Conservation (phyloP, 2,113 vertebrate species). For the Ptilonorhynchus violaceus region DNA sequence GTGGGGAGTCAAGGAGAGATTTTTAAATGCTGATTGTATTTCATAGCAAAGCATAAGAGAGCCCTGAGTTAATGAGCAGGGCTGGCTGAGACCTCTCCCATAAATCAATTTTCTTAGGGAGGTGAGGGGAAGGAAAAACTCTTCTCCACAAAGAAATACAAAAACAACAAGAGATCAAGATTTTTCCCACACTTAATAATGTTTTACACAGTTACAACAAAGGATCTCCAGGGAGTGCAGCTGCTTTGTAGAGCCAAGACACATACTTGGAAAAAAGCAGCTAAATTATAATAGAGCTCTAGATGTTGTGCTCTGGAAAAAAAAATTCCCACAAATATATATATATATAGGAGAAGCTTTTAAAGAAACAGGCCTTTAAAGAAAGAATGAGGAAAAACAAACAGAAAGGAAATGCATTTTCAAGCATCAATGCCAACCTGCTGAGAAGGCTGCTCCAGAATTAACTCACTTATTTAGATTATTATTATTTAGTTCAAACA, state of each 20-base stretch:
- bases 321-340: not conserved
- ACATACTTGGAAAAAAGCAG: not conserved
- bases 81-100: not conserved
- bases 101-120: not conserved
- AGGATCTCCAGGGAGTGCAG: not conserved
- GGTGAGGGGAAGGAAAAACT: not conserved
- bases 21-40: not conserved
- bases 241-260: slow-evolving; percentile 8
- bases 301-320: not conserved
- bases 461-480: not conserved
- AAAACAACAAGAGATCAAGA: not conserved
- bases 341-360: not conserved
- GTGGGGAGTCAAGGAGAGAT: not conserved
- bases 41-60: not conserved
- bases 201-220: not conserved
- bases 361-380: not conserved
- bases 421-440: not conserved
- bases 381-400: not conserved
- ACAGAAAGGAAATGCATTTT: slow-evolving; percentile 2
- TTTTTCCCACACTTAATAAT: slow-evolving; percentile 22
- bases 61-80: not conserved
- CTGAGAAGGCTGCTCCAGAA: not conserved
- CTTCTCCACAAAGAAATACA: not conserved
- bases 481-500: not conserved
- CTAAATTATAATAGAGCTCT: not conserved